Percentiles rank a stretch among this genome's conserved stretches.
These are phyloP conservation scores for Leptinotarsa rubiginosa DNA, from an alignment of 2,888 invertebrate species.

Conservation along the genomic window DNA sequence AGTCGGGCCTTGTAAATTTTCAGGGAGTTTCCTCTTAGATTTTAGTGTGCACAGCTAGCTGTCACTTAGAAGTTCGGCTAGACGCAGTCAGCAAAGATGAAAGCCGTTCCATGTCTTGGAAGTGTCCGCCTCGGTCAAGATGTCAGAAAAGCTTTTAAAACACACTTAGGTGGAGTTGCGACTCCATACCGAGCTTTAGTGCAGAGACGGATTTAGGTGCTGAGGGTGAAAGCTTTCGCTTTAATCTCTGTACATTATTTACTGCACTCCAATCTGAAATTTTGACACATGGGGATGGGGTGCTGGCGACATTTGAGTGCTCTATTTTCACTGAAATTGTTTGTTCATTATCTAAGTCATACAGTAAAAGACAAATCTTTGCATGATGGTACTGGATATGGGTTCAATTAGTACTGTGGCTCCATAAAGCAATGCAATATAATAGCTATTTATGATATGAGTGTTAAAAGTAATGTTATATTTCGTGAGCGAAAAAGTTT, in stretches of 20 bases:
- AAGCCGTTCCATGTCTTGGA: slow-evolving; percentile 67
- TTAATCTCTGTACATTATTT: slow-evolving; percentile 29
- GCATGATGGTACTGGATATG: too few species aligned
- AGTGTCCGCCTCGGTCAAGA: slow-evolving; percentile 68
- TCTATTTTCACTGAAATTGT: too few species aligned
- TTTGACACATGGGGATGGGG: background rate
- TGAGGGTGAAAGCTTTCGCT: slow-evolving; percentile 28
- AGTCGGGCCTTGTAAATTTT: slow-evolving; percentile 51
- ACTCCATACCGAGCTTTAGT: slow-evolving; percentile 43
- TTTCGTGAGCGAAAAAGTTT: too few species aligned
- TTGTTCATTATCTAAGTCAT: too few species aligned
- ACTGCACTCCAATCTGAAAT: slow-evolving; percentile 18
- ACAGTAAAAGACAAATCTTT: too few species aligned
- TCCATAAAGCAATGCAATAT: too few species aligned
- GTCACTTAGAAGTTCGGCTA: slow-evolving; percentile 57
- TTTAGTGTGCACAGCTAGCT: slow-evolving; percentile 48
- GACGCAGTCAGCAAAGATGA: slow-evolving; percentile 61
- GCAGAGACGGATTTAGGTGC: slow-evolving; percentile 40
- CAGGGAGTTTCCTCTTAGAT: slow-evolving; percentile 43
- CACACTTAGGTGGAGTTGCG: slow-evolving; percentile 61
- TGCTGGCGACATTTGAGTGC: background rate
- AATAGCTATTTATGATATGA: too few species aligned
- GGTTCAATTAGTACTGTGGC: too few species aligned
- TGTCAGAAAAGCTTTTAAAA: slow-evolving; percentile 69
- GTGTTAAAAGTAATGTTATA: too few species aligned